Conservation (phyloP, 2,888 invertebrate species). For the Nesidiocoris tenuis region DNA sequence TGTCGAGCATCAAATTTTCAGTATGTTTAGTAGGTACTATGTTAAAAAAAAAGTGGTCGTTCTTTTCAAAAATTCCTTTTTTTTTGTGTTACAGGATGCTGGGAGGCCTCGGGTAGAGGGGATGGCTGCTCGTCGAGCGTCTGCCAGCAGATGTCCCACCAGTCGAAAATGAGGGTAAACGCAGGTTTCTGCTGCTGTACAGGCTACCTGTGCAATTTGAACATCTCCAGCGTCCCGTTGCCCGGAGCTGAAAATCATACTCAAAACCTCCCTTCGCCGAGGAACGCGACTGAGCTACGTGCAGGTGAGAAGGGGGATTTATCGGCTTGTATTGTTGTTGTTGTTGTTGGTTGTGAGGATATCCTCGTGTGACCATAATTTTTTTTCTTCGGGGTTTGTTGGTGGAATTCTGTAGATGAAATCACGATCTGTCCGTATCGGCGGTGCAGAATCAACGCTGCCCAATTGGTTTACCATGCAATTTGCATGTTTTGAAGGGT, state of each 20-base stretch:
- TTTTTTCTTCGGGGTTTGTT: no score
- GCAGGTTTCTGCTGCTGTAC: constrained; percentile 83
- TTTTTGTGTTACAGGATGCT: constrained; percentile 57
- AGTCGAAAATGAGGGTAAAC: constrained; percentile 61
- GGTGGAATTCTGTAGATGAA: no score
- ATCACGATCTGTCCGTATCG: no score
- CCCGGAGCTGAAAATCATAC: constrained; percentile 21
- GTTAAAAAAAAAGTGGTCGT: background rate
- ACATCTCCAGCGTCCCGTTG: constrained; percentile 55
- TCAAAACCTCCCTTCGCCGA: background rate
- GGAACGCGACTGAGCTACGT: background rate
- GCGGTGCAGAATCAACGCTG: no score
- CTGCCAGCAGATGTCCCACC: constrained; percentile 60
- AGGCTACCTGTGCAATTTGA: constrained; percentile 74
- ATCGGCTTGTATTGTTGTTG: no score
- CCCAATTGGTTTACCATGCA: no score
- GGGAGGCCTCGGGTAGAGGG: constrained; percentile 56
- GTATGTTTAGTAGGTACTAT: no score
- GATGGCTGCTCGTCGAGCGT: constrained; percentile 55
- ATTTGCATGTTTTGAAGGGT: no score
- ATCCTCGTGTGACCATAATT: background rate
- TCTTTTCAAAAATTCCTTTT: no score
- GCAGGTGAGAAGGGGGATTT: constrained; percentile 12
- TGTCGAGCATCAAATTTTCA: no score
- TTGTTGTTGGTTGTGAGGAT: no score